A percentile compares a stretch with the other conserved stretches of the same genome.
Evolutionary conservation across 2,888 invertebrate genomes (phyloP).

Genomic region (Petrolisthes manimaculis): DNA sequence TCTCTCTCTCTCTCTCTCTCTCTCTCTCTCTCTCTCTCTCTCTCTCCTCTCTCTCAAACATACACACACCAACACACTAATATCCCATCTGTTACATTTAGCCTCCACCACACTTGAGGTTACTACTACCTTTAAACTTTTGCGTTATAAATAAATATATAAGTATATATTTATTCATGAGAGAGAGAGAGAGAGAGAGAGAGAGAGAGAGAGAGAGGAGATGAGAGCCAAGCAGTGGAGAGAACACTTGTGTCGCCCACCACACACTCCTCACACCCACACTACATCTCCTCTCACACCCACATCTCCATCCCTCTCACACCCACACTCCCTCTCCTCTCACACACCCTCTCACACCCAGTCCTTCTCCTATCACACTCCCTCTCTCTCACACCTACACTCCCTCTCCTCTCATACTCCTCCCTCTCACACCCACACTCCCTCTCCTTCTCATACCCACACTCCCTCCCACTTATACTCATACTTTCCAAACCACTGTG

Average conservation of each 20-base stretch:
- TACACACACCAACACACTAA: not conserved
- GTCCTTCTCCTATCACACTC: not conserved
- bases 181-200: no score
- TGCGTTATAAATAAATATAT: no score
- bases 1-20: slow-evolving; percentile 2
- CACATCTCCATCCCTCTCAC: no score
- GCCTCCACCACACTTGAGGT: not conserved
- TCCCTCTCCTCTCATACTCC: not conserved
- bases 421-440: not conserved
- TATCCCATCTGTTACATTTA: not conserved
- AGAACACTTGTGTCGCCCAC: no score
- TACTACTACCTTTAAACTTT: no score
- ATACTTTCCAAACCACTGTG: not conserved
- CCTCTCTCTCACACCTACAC: not conserved
- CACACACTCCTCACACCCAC: no score
- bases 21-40: not conserved
- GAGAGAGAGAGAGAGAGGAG: no score
- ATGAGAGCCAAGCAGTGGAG: no score
- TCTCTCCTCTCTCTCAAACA: not conserved
- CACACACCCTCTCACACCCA: not conserved
- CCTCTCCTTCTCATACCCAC: not conserved
- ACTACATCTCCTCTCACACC: no score
- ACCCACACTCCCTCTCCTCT: not conserved
- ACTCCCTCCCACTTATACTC: not conserved
- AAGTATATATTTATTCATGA: no score